Base-by-base conservation (phyloP, 2,888 invertebrate genomes). In the Xestoiulus laeticollis region DNA sequence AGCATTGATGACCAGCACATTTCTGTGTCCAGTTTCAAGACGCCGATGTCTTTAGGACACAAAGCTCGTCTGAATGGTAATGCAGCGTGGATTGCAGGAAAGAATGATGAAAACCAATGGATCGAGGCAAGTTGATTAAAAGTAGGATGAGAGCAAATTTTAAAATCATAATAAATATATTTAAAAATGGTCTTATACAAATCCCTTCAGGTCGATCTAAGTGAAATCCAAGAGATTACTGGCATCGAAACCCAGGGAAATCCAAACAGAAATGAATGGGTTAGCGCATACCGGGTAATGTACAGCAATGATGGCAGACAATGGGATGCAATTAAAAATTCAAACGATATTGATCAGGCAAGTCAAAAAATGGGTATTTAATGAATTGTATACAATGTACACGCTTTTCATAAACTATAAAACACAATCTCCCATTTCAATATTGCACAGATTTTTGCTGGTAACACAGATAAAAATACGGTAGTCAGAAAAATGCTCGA, bases 181-280 rank as follows among this genome's bases (percentile, higher is more conserved):
- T 33, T n/a, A 8, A 26, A 33, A 33, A 16, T 26, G 12, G 12
- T 26, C 1, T 68, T 68, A 59, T n/a, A n/a, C 19, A 59, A n/a
- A n/a, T n/a, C 16, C 19, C 6, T 53, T 26, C 32, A 86, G 91
- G 90, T 91, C 32, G 91, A 91, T 85, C 90, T 92, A 26, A 89
- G 89, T 32, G 89, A 90, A 38, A 88, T 90, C 14, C 90, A 90
- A 89, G 89, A 91, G 88, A 90, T 92, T 59, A 91, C 92, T 6
- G 92, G 92, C 10, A 89, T 92, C 10, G 89, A 90, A 59, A 91
- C 91, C 16, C 91, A 92, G 89, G 92, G 92, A 19, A 90, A 91
- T 87, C 90, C 91, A 1, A 88, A 88, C 26, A 88, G 89, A n/a
- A 88, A 89, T 6, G 90, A 90, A 22, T 91, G 91, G 90, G 91